Evolutionary conservation across 2,797 vertebrate species (phyloP).

Genomic region (Betta splendens): DNA sequence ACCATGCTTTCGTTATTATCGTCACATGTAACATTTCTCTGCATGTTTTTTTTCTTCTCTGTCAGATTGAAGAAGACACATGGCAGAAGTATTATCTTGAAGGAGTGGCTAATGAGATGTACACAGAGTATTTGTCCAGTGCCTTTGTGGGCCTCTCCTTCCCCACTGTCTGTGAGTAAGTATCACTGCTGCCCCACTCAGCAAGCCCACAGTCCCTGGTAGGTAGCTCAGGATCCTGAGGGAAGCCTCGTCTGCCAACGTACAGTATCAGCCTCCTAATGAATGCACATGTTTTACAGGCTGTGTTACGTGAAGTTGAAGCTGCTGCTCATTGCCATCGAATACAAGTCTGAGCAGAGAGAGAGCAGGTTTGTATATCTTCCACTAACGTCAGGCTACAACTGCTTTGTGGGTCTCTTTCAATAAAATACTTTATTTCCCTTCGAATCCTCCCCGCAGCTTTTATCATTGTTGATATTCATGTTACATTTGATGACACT

Average conservation of each 20-base stretch:
- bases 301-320: constrained; percentile 99
- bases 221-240: constrained; percentile 32
- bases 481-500: constrained; percentile 13
- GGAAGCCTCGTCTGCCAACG: background rate
- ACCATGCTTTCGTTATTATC: constrained; percentile 58
- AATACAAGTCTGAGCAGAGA: constrained; percentile 97
- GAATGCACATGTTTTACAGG: constrained; percentile 78
- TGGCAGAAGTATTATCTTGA: constrained; percentile 99
- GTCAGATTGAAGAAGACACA: constrained; percentile 98
- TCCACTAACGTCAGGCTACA: constrained; percentile 10
- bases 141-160: constrained; percentile 99
- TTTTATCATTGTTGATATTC: constrained; percentile 20
- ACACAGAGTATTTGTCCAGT: constrained; percentile 99
- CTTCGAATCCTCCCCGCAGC: constrained; percentile 20
- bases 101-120: constrained; percentile 99
- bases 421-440: constrained; percentile 4
- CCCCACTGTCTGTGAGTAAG: constrained; percentile 99
- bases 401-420: constrained; percentile 2
- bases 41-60: constrained; percentile 21
- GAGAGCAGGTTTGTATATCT: constrained; percentile 93
- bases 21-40: constrained; percentile 37
- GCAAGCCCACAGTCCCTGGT: constrained; percentile 36
- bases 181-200: constrained; percentile 50
- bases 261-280: constrained; percentile 43
- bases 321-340: constrained; percentile 98